Evolutionary conservation across 2,113 vertebrate genomes (phyloP).

Genomic region (human): GRCh38 chr4:152190001-152190500

Average conservation of each 20-base stretch:
- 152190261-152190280: background rate
- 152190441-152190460: background rate
- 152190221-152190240: too few species aligned
- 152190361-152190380: background rate
- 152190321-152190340: background rate
- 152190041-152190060: background rate
- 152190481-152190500: background rate
- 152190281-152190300: background rate
- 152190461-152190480: background rate
- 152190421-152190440: background rate
- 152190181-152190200: background rate
- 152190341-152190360: background rate
- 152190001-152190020: background rate
- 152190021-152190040: background rate
- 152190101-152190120: background rate
- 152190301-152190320: background rate
- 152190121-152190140: background rate
- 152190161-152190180: background rate
- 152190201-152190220: background rate
- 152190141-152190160: background rate
- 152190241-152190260: too few species aligned
- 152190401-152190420: background rate
- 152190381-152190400: background rate
- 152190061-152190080: background rate
- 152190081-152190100: accelerated